Conservation (phyloP, 2,888 invertebrate species). For the Frankliniella intonsa region DNA sequence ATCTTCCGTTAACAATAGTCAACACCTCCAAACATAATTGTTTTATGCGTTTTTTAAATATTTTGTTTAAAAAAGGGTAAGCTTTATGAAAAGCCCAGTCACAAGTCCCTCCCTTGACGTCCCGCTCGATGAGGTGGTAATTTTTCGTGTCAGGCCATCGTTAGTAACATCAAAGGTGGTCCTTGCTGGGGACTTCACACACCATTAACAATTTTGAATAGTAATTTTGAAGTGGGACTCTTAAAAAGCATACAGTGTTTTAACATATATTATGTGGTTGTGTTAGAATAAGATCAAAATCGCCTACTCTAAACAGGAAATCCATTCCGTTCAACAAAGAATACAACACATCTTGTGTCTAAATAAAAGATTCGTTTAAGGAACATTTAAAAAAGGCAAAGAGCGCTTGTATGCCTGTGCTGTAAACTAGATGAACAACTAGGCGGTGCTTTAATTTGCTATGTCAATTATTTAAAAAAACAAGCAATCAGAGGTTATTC, state of each 20-base stretch:
- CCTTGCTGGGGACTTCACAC: background rate
- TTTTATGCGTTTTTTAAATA: background rate
- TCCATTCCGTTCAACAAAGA: too few relatives aligned
- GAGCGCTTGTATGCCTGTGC: background rate
- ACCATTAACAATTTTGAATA: background rate
- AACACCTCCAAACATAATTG: background rate
- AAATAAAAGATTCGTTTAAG: too few relatives aligned
- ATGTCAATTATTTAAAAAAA: background rate
- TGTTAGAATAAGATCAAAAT: too few relatives aligned
- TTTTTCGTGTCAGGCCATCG: conserved; percentile 20
- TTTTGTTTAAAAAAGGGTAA: background rate
- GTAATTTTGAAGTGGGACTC: background rate
- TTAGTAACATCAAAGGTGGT: background rate
- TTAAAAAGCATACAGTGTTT: too few relatives aligned
- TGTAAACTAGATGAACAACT: too few relatives aligned
- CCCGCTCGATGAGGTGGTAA: conserved; percentile 4
- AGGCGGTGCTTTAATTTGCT: too few relatives aligned
- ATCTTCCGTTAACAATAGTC: background rate
- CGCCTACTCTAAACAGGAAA: too few relatives aligned
- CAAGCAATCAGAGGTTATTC: background rate
- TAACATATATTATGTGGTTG: too few relatives aligned
- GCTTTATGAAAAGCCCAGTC: background rate
- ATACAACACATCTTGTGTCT: too few relatives aligned
- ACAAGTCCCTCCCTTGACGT: background rate
- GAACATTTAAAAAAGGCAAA: too few relatives aligned